phyloP scores from a whole-genome alignment of 2,113 vertebrate species.

The Uria aalge region DNA sequence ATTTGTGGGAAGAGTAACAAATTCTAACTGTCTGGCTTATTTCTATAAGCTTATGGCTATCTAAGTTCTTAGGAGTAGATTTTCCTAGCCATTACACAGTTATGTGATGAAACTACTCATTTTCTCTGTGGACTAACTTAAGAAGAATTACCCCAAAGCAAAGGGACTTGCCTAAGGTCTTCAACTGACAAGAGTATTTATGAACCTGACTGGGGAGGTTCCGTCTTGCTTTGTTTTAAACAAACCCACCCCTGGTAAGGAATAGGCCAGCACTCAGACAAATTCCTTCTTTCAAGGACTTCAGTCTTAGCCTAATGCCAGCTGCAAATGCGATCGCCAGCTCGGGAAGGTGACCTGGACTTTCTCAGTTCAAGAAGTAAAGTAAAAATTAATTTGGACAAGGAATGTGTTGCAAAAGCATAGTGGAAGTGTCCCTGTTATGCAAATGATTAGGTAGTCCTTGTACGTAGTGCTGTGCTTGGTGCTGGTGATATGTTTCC shows the following conservation, averaged over 20 bases:
- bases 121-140: background rate
- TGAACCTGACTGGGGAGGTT: background rate
- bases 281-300: background rate
- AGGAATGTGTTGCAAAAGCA: background rate
- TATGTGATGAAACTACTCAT: background rate
- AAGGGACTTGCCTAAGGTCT: background rate
- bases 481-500: background rate
- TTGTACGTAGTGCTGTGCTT: background rate
- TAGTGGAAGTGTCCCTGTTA: background rate
- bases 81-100: background rate
- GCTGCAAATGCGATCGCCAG: background rate
- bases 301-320: background rate
- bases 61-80: background rate
- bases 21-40: background rate
- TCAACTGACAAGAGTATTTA: background rate
- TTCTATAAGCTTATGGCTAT: background rate
- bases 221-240: background rate
- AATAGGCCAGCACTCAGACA: background rate
- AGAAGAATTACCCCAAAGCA: background rate
- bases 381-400: background rate
- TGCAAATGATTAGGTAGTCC: rapidly evolving
- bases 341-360: rapidly evolving
- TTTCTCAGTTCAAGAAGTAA: background rate
- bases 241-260: background rate
- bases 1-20: background rate